Evolutionary conservation across 1,140 invertebrate species (phyloP).

Genomic region (Yoshiicerus persimilis): DNA sequence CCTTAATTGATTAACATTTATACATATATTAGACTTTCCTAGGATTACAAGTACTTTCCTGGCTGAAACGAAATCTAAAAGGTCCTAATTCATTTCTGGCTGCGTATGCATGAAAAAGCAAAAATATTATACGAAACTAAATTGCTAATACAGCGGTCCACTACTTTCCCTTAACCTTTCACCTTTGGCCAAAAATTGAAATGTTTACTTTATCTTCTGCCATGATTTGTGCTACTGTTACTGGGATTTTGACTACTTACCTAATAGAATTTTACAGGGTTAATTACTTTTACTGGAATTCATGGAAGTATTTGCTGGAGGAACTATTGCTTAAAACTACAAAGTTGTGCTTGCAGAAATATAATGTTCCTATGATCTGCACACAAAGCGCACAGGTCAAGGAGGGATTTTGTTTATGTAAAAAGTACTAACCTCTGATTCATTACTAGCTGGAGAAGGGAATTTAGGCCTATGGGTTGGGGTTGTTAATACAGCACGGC

Average conservation of each 20-base stretch:
- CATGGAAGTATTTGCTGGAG: background rate
- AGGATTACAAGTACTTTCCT: too few relatives aligned
- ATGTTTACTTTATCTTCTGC: background rate
- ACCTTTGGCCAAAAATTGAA: background rate
- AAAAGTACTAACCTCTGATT: slow-evolving; percentile 44
- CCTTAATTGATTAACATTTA: too few relatives aligned
- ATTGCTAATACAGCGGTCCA: background rate
- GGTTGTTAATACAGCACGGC: slow-evolving; percentile 27
- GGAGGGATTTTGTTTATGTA: too few relatives aligned
- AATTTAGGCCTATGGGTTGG: slow-evolving; percentile 32
- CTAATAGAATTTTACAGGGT: background rate
- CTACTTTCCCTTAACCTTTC: background rate
- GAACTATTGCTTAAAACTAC: background rate
- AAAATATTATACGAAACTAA: too few relatives aligned
- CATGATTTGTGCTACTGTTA: too few relatives aligned
- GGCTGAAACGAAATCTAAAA: too few relatives aligned
- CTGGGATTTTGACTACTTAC: background rate
- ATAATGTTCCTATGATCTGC: background rate
- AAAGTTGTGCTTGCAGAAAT: background rate
- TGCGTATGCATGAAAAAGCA: too few relatives aligned
- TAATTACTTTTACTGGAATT: background rate
- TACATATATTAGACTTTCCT: too few relatives aligned
- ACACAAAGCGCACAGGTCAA: too few relatives aligned
- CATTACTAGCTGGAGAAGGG: slow-evolving; percentile 26
- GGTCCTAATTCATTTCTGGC: too few relatives aligned